Evolutionary conservation across 2,113 vertebrate genomes (phyloP), one percentile per base, ranked within the genome.

Genomic region (Peromyscus maniculatus): DNA sequence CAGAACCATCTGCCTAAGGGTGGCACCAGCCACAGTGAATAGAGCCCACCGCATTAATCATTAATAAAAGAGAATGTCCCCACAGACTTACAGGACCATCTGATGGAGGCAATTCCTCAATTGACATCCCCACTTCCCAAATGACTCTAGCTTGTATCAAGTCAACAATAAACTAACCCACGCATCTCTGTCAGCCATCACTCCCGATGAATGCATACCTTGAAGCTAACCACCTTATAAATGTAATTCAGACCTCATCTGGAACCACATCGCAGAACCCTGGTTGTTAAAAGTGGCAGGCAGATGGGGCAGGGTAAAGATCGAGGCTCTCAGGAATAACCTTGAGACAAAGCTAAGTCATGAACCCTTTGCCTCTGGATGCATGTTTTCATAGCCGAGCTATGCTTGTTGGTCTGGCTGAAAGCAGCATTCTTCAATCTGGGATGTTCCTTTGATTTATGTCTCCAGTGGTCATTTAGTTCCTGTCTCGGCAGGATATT

Each of bases 171-270:
- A 84, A 28, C 80, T 39, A 82, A 43, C 57, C 36, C 43, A 21
- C 17, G 55, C 57, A 83, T 6, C 59, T 86, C 91, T 64, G 86
- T 66, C 39, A 49, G 5, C 10, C 31, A 59, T 75, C 66, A 19
- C 31, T 39, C 31, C 19, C 93, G 33, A 12, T 43, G 7, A 59
- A 24, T 66, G 8, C 7, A 8, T 66, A 77, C 31, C 31, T 16
- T 93, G 49, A 86, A 39, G 26, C 26, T 86, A 15, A 66, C 75
- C 49, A n/a, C 77, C 39, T 75, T 80, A 92, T 26, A 89, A 95
- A 84, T 15, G 67, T 39, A 95, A 89, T 13, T 75, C 22, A 33
- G 31, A 64, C 49, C 39, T 82, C 64, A 88, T 52, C 78, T 55
- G 86, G 75, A 52, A 88, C 72, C 43, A 67, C 59, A 78, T 66